Conservation (phyloP, 2,113 vertebrate species). For the Suricata suricatta region DNA sequence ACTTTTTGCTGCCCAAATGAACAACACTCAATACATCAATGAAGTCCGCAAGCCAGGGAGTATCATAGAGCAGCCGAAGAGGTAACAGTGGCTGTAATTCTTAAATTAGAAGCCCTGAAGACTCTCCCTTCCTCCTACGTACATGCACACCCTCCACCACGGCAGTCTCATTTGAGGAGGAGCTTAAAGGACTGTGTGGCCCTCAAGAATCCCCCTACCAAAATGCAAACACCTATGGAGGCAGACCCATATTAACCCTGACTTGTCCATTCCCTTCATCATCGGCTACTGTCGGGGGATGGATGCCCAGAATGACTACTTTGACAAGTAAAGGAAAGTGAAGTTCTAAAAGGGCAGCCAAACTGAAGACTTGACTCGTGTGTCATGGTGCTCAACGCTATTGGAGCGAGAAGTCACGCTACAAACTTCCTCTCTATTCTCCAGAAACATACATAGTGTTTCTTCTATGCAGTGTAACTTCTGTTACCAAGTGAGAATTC, state of each 20-base stretch:
- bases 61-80: background rate
- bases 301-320: background rate
- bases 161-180: background rate
- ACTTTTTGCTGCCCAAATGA: background rate
- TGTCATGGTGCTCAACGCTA: fast-evolving
- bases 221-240: background rate
- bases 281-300: background rate
- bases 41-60: background rate
- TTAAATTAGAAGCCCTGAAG: background rate
- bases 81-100: background rate
- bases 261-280: background rate
- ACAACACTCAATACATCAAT: background rate
- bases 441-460: background rate
- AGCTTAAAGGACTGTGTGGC: background rate
- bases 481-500: background rate
- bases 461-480: background rate
- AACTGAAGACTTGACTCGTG: fast-evolving
- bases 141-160: fast-evolving
- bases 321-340: background rate
- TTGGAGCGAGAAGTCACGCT: background rate
- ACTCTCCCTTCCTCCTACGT: fast-evolving
- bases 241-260: background rate
- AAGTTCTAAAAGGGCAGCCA: background rate
- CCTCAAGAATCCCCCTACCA: background rate
- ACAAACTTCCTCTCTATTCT: background rate